These are phyloP conservation scores for Actinernus sp. DNA, from an alignment of 92 coral and sea anemone species.

Conservation along the genomic window DNA sequence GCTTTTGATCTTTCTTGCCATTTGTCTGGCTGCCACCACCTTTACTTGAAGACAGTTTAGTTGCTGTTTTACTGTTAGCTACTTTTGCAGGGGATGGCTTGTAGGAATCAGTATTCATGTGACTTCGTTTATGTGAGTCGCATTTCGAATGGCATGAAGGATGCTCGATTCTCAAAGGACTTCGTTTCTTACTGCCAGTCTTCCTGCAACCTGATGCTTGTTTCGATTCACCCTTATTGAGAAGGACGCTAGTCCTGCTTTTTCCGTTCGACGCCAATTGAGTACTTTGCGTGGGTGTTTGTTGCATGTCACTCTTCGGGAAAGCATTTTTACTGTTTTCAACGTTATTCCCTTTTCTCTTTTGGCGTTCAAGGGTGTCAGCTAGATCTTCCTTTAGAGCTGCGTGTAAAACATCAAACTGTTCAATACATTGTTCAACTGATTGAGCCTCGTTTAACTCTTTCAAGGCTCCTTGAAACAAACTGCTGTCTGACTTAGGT, in stretches of 20 bases:
- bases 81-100: constrained; percentile 4
- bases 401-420: constrained; percentile 20
- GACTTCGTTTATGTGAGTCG: constrained; percentile 45
- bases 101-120: constrained; percentile 21
- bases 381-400: constrained; percentile 21
- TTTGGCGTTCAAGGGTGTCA: constrained; percentile 25
- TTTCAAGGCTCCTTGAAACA: constrained; percentile 13
- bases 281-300: neutral
- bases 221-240: neutral
- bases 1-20: neutral
- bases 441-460: constrained; percentile 22
- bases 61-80: neutral
- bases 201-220: neutral
- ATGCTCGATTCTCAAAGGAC: constrained; percentile 7
- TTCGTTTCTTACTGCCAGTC: constrained; percentile 9
- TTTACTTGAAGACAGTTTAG: neutral
- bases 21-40: neutral
- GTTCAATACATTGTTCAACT: constrained; percentile 21
- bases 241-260: neutral
- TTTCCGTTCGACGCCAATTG: neutral
- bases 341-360: constrained; percentile 6
- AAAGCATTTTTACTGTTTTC: constrained; percentile 3
- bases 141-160: constrained; percentile 18
- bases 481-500: neutral
- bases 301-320: neutral